Base-by-base conservation (phyloP, 2,797 vertebrate genomes). In the Pelochelys cantorii region DNA sequence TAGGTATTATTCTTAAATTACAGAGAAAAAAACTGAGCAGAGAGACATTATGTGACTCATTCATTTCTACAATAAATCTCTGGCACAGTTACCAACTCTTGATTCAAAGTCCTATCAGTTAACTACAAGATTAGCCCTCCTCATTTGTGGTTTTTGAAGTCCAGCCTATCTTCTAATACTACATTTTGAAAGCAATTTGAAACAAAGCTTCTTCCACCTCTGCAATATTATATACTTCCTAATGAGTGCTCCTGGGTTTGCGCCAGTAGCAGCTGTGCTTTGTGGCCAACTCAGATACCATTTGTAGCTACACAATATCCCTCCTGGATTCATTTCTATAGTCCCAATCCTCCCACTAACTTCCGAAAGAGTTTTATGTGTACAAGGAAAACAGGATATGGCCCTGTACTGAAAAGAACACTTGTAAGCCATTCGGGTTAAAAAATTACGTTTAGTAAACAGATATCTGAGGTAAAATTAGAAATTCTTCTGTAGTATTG, bases 131-230 rank as follows among this genome's bases (percentile, higher is more conserved):
- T 89, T 89, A 92, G 84, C n/a, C 77, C 59, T 77, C 42, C 37
- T 55, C 59, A 80, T 95, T 92, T 94, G 93, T 96, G 88, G 84
- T 57, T 90, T 75, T 71, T 91, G 60, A 42, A 84, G 57, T 52
- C 52, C 71, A 92, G 85, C 86, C 95, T 13, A 34, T 95, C 95
- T 93, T 79, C 90, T 83, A 93, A 86, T 91, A 79, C 91, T 87
- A 92, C 93, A 93, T 96, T 96, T 95, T 83, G 93, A 96, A 96
- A 95, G 34, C 81, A 94, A 88, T 95, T 94, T 95, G 90, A 85
- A 94, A 56, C 4, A 92, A 92, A 95, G 74, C 29, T 82, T 90
- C 90, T 97, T 95, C 84, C 87, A 90, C 87, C 91, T 56, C 65
- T 86, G 79, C 65, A 88, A 83, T 95, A 93, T 71, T 90, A 11